These are phyloP conservation scores for Odocoileus hemionus DNA, from an alignment of 2,113 vertebrate species.

Conservation along the genomic window DNA sequence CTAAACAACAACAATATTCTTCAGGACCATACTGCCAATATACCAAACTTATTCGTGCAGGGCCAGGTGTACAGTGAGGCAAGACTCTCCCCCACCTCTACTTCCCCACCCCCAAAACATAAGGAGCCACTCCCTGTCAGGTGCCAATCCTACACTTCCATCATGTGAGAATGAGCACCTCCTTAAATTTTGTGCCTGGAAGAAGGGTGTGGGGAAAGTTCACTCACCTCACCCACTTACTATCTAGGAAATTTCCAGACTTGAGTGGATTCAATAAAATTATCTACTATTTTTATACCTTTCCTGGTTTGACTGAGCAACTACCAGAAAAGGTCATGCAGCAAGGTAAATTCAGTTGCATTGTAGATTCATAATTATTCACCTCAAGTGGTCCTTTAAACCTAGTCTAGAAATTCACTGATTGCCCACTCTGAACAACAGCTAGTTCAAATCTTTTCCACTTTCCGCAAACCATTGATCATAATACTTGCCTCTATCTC, in stretches of 20 bases:
- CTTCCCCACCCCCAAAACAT: neutral
- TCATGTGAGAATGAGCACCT: neutral
- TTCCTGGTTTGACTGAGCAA: neutral
- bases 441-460: neutral
- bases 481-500: neutral
- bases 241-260: neutral
- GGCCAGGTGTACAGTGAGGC: neutral
- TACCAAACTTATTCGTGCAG: neutral
- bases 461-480: neutral
- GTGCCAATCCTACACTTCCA: neutral
- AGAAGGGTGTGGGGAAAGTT: neutral
- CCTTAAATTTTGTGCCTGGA: neutral
- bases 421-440: neutral
- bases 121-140: neutral
- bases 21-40: neutral
- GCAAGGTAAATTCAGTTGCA: neutral
- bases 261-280: neutral
- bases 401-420: neutral
- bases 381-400: neutral
- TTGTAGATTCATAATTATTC: neutral
- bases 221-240: neutral
- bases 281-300: neutral
- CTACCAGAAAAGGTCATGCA: neutral
- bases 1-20: neutral
- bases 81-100: neutral